These are phyloP conservation scores for Acyrthosiphon pisum DNA, from an alignment of 1,140 invertebrate genomes.

Conservation along the genomic window DNA sequence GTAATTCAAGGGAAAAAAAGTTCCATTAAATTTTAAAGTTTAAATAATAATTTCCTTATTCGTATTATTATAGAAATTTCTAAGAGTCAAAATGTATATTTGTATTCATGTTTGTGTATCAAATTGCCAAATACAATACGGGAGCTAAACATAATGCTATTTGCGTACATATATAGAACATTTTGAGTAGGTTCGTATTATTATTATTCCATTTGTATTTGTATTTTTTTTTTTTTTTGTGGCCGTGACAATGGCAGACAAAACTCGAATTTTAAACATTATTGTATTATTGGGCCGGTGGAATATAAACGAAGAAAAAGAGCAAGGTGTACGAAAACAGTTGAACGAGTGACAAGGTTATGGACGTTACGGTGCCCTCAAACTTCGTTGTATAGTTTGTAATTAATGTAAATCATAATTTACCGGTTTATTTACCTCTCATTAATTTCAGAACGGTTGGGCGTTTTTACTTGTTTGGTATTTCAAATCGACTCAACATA, in stretches of 20 bases:
- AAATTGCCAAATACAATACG: not conserved
- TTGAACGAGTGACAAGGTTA: not conserved
- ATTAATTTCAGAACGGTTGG: not conserved
- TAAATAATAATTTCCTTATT: not conserved
- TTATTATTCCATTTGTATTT: not conserved
- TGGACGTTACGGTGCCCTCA: not conserved
- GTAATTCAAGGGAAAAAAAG: not conserved
- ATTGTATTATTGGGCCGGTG: not conserved
- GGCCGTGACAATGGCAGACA: not conserved
- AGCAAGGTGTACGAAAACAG: not conserved
- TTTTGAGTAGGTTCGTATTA: not conserved
- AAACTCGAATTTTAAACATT: not conserved
- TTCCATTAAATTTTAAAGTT: not conserved
- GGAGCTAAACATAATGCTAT: not conserved
- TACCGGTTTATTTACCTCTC: not conserved
- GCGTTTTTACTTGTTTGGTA: too few relatives aligned
- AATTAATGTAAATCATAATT: not conserved
- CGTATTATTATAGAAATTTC: not conserved
- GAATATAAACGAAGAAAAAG: not conserved
- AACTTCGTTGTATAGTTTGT: too few relatives aligned
- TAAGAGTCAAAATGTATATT: not conserved
- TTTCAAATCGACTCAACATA: too few relatives aligned
- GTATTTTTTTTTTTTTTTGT: not conserved
- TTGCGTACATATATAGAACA: not conserved
- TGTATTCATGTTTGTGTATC: not conserved